Base-by-base conservation (phyloP, 2,888 invertebrate species). In the Tetragnatha montana region DNA sequence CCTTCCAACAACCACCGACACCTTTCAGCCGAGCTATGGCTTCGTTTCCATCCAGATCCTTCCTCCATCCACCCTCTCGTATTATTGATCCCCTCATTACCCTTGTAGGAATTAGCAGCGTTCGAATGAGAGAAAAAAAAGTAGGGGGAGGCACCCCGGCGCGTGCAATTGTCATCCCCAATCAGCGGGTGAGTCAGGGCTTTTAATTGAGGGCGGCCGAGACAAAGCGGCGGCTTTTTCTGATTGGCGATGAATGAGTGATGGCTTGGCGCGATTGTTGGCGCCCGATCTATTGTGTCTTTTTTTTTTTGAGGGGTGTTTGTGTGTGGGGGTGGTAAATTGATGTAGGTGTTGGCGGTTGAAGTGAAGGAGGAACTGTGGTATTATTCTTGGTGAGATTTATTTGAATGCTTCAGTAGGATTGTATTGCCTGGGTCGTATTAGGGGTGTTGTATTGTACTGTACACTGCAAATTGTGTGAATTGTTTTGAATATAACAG, bases 131-230 rank as follows among this genome's bases (percentile, higher is more conserved):
- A 6, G 19, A 22, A 6, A 22, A 76, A 47, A 47, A 84, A 76
- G 19, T 19, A 75, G 12, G 35, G 10, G 35, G 4, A 68, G 22
- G 17, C 17, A 76, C 60, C 83, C 76, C 83, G 75, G 49, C 76
- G 75, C 69, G 68, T 49, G 14, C 82, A n/a, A 81, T 69, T 69
- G 49, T 21, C 73, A 71, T 81, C 81, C 50, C 76, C 76, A 84
- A 84, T 84, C 83, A 84, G 76, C 69, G 68, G 6, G 51, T 82
- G 82, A 82, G 51, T 82, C 82, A 82, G 81, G 17, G 47, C 49
- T 19, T 68, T 35, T 69, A 80, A 69, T 22, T 50, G 70, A 19
- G 21, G 49, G 35, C 60, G 60, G 12, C 60, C 17, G 60, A 60
- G 60, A 60, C 4, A 60, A 60, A 60, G 60, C 73, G 82, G 60